Percentiles rank a stretch among this genome's conserved stretches.
These are phyloP conservation scores for Hyppa rectilinea DNA, from an alignment of 2,888 invertebrate genomes.

Conservation along the genomic window DNA sequence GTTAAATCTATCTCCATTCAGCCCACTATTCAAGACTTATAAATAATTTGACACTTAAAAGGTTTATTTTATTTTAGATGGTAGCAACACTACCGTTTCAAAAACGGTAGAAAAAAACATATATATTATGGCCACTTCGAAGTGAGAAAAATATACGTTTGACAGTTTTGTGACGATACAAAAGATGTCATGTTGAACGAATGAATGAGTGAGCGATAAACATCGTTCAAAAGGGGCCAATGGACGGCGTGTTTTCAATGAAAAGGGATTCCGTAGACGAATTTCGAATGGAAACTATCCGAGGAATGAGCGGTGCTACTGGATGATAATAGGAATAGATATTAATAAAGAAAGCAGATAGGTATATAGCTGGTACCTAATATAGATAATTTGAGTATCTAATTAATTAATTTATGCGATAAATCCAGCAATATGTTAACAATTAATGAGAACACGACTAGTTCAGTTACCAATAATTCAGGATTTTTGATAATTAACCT, in stretches of 20 bases:
- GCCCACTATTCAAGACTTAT: conserved; percentile 41
- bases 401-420: too few species aligned
- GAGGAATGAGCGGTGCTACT: conserved; percentile 13
- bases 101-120: conserved; percentile 53
- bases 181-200: conserved; percentile 56
- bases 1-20: conserved; percentile 60
- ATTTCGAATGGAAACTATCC: conserved; percentile 38
- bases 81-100: conserved; percentile 45
- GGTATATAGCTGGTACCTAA: neutral
- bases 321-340: conserved; percentile 8
- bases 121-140: conserved; percentile 50
- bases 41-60: conserved; percentile 57
- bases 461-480: neutral
- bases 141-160: conserved; percentile 50
- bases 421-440: neutral
- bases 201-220: conserved; percentile 61
- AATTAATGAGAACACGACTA: neutral
- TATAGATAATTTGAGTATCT: neutral
- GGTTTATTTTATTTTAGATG: conserved; percentile 48
- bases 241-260: conserved; percentile 30
- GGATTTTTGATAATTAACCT: neutral
- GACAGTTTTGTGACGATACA: conserved; percentile 62
- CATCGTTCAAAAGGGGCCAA: conserved; percentile 46
- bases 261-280: conserved; percentile 42
- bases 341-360: too few species aligned